Evolutionary conservation across 2,888 invertebrate genomes (phyloP).

Genomic region (Pachliopta kotzebuea): DNA sequence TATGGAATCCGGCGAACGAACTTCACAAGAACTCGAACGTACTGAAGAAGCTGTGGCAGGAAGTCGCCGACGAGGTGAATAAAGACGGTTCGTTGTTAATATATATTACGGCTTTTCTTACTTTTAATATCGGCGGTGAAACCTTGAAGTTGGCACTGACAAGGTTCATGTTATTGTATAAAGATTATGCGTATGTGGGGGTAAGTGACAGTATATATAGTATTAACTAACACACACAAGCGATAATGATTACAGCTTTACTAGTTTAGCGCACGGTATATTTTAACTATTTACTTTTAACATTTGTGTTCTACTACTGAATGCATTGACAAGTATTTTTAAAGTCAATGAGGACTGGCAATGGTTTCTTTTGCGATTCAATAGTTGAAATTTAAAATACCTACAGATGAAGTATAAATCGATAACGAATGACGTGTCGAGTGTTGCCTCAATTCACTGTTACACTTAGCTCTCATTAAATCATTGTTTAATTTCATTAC

Average conservation of each 20-base stretch:
- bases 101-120: neutral
- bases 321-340: neutral
- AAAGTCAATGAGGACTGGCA: neutral
- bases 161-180: neutral
- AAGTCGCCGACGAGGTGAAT: slow-evolving; percentile 22
- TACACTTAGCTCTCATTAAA: neutral
- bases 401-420: neutral
- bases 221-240: slow-evolving; percentile 1
- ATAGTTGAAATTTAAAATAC: no score
- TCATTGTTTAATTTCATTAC: neutral
- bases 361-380: neutral
- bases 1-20: slow-evolving; percentile 24
- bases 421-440: neutral
- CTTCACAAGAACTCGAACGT: slow-evolving; percentile 22
- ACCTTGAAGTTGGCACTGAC: slow-evolving; percentile 11
- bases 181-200: neutral
- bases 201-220: neutral
- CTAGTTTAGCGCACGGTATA: neutral
- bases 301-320: neutral
- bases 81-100: slow-evolving; percentile 20
- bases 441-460: neutral
- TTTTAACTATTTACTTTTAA: neutral
- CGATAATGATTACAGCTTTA: neutral
- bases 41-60: slow-evolving; percentile 24
- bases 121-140: slow-evolving; percentile 2